Evolutionary conservation across 1,140 invertebrate species (phyloP).

Genomic region (Probaryconus sp.): DNA sequence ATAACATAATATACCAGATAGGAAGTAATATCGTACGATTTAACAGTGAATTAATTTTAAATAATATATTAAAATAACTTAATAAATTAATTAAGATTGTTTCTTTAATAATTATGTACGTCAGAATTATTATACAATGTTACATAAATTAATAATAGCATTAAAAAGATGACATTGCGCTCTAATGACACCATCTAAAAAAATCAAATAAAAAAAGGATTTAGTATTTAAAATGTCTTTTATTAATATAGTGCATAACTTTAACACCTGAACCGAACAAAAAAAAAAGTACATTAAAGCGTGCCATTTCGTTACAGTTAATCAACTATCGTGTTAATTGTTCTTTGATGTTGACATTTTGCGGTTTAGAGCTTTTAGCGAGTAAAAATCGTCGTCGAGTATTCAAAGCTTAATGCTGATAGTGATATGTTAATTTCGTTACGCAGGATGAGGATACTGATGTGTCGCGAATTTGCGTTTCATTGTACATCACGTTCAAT

Average conservation of each 20-base stretch:
- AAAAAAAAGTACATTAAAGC: slow-evolving; percentile 9
- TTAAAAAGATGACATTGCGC: too few relatives aligned
- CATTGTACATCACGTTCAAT: slow-evolving; percentile 6
- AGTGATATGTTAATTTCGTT: slow-evolving; percentile 52
- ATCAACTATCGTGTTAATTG: slow-evolving; percentile 44
- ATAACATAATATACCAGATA: too few relatives aligned
- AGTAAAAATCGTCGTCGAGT: slow-evolving; percentile 30
- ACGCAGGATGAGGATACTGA: slow-evolving; percentile 1
- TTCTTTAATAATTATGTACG: too few relatives aligned
- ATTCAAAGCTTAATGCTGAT: slow-evolving; percentile 44
- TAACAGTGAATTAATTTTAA: too few relatives aligned
- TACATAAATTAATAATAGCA: too few relatives aligned
- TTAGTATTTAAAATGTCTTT: slow-evolving; percentile 36
- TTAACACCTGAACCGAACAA: not conserved
- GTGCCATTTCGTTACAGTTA: slow-evolving; percentile 18
- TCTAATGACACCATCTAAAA: slow-evolving; percentile 27
- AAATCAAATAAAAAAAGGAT: slow-evolving; percentile 22
- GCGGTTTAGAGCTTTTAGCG: slow-evolving; percentile 46
- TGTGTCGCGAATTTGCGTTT: slow-evolving; percentile 25
- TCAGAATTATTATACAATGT: too few relatives aligned
- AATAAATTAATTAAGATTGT: too few relatives aligned
- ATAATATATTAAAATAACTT: too few relatives aligned
- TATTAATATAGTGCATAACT: slow-evolving; percentile 3
- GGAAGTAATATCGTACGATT: too few relatives aligned
- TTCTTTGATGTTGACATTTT: slow-evolving; percentile 50